A percentile compares a stretch with the other conserved stretches of the same genome.
These are phyloP conservation scores for Drosophila bocki DNA, from an alignment of 1,140 invertebrate species.

Conservation along the genomic window DNA sequence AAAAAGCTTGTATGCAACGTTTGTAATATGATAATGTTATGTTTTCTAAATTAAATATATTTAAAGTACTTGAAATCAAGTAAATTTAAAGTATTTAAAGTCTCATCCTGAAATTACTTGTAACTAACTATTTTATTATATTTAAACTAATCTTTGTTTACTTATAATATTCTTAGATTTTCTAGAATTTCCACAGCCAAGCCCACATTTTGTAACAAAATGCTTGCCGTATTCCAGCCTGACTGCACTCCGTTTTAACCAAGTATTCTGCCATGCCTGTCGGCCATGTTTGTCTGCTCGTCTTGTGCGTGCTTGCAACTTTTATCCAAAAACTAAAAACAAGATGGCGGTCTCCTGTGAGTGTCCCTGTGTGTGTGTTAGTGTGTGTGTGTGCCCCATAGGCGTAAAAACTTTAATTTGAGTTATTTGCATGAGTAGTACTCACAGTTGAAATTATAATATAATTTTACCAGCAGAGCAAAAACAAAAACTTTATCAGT, in stretches of 20 bases:
- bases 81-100: neutral
- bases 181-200: neutral
- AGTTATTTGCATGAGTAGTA: conserved; percentile 73
- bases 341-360: conserved; percentile 58
- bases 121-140: neutral
- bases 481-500: conserved; percentile 73
- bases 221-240: neutral
- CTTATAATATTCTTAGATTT: neutral
- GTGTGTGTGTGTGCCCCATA: conserved; percentile 51
- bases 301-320: conserved; percentile 61
- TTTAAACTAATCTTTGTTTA: neutral
- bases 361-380: conserved; percentile 23
- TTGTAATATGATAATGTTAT: neutral
- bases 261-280: conserved; percentile 17
- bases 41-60: neutral
- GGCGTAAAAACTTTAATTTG: conserved; percentile 78
- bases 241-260: conserved; percentile 1
- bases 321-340: conserved; percentile 69
- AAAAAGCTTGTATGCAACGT: neutral
- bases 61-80: too few relatives aligned
- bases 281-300: conserved; percentile 41
- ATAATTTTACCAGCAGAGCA: conserved; percentile 62
- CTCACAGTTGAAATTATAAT: conserved; percentile 71
- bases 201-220: neutral
- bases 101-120: neutral